Percentiles rank a stretch among this genome's conserved stretches.
phyloP scores from a whole-genome alignment of 2,888 invertebrate species.

The Papilio demoleus region DNA sequence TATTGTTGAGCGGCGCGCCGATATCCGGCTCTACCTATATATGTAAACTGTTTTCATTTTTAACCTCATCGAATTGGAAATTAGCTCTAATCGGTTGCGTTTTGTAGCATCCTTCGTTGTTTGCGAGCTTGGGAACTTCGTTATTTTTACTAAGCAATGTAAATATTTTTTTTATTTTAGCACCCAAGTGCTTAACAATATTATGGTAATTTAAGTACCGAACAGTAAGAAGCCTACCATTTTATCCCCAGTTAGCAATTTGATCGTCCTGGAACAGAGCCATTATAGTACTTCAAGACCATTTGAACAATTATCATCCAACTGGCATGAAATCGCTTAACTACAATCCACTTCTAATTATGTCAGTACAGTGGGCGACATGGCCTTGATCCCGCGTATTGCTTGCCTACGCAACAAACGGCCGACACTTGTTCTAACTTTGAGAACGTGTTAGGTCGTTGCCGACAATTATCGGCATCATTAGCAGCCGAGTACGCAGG shows the following conservation, averaged over 20 bases:
- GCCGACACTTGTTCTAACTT: conserved; percentile 33
- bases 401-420: conserved; percentile 40
- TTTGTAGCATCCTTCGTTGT: conserved; percentile 28
- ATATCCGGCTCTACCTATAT: conserved; percentile 34
- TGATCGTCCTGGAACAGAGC: conserved; percentile 2
- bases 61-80: conserved; percentile 31
- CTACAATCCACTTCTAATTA: conserved; percentile 51
- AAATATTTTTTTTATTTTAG: neutral
- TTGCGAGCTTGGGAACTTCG: neutral
- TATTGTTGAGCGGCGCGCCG: conserved; percentile 24
- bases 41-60: conserved; percentile 31
- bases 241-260: neutral
- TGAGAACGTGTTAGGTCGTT: conserved; percentile 29
- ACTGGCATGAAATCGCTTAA: conserved; percentile 68
- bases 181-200: no score
- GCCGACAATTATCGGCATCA: conserved; percentile 12
- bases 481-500: conserved; percentile 40
- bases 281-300: conserved; percentile 48
- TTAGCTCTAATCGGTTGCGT: conserved; percentile 37
- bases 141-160: neutral
- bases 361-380: conserved; percentile 55
- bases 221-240: no score
- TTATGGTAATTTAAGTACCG: no score
- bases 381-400: conserved; percentile 61
- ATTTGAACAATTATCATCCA: conserved; percentile 58